Evolutionary conservation across 2,888 invertebrate genomes (phyloP), one percentile per base, ranked within the genome.

Genomic region (Leptinotarsa peninsularis): DNA sequence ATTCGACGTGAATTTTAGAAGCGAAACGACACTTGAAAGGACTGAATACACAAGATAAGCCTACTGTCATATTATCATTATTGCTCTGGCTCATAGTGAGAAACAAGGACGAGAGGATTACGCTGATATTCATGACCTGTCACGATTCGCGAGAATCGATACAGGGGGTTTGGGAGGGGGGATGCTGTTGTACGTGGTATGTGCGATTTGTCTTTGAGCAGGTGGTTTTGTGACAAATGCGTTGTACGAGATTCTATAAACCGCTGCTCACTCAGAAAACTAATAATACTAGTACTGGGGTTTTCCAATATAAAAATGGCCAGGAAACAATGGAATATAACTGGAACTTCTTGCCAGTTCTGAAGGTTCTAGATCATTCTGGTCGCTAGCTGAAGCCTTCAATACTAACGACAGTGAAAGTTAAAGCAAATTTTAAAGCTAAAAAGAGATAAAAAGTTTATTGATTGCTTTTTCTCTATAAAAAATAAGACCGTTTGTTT

Each of bases 1-100:
- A 76, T 76, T 76, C 73, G 70, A 76, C 72, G 76, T 43, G 76
- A 72, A 78, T 78, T 78, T 78, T 78, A 78, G 66, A 71, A 73
- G 68, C 66, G 52, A 67, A 75, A 67, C 66, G 78, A 71, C 76
- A 73, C 58, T 75, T 74, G 71, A 75, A 74, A 75, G 69, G 79
- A 78, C 79, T 81, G 81, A 76, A 73, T 77, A 76, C 75, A 80
- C 79, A 78, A 79, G 81, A 81, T 81, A 81, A 81, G 80, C 81
- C 76, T 68, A 69, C 76, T 79, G 79, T 81, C 76, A 79, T 78
- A 77, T 79, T 78, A 58, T 15, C 15, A 43, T 43, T 43, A 13
- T 43, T 43, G 43, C 43, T 15, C 21, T 21, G 58, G 23, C 4
- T 23, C 5, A 21, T 23, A 58, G 23, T 58, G 23, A 10, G 58